Base-by-base conservation (phyloP, 2,888 invertebrate genomes). In the Hydroisotoma schaefferi region DNA sequence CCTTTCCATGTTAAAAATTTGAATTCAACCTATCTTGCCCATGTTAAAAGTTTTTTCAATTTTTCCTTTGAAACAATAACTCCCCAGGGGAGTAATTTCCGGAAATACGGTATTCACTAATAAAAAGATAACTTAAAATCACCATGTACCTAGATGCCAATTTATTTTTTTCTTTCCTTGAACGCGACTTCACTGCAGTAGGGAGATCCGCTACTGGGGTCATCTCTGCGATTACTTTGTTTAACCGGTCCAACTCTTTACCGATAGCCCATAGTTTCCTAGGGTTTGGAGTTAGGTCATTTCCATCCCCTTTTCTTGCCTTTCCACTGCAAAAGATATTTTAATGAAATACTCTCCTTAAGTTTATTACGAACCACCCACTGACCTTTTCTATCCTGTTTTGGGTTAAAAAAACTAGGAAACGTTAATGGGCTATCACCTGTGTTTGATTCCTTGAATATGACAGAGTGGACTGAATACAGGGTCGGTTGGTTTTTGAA, bases 121-220 rank as follows among this genome's bases (percentile, higher is more conserved):
- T n/a, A n/a, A n/a, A 40, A 26, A 28, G 28, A 43, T 26, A 40
- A 38, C 4, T 26, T 33, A 18, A 20, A 38, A 40, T 22, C 8
- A 10, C 10, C 12, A 20, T 15, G 40, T 33, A 81, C 82, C 81
- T 85, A 0, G 97, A 97, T 10, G 98, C 97, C 57, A 97, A 81
- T 79, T 97, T 97, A 77, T 98, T 98, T 77, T 98, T 97, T 78
- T 98, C 97, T 78, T 95, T 95, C 57, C 95, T 84, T n/a, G 93
- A 91, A 76, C 90, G 92, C 12, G 92, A 90, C 70, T 93, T 81
- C 28, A 88, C 86, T 75, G 88, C 90, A 76, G 90, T 89, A 43
- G 94, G 94, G 73, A 95, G 80, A 77, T 94, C 94, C 73, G 90
- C 91, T 8, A 94, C 92, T 4, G 95, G 94, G 55, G 92, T 91